Evolutionary conservation across 2,113 vertebrate genomes (phyloP).

Genomic region (Sigmodon hispidus): DNA sequence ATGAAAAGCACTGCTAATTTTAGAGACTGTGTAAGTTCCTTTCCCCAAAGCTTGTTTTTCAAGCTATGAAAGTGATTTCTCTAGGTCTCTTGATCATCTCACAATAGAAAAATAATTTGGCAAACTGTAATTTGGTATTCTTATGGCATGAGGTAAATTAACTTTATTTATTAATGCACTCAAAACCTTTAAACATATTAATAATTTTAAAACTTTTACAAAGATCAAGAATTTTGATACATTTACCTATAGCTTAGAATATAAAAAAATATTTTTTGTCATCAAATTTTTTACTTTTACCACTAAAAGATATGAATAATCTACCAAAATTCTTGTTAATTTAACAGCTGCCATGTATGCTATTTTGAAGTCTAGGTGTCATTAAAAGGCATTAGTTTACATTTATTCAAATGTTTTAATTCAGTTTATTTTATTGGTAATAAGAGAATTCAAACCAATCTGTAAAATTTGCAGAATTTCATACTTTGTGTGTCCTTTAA

Average conservation of each 20-base stretch:
- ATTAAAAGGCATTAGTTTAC: not conserved
- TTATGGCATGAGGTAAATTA: not conserved
- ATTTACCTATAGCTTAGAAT: not conserved
- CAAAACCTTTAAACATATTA: not conserved
- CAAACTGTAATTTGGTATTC: not conserved
- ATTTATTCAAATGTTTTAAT: not conserved
- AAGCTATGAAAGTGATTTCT: not conserved
- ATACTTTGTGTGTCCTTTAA: not conserved
- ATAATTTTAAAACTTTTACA: not conserved
- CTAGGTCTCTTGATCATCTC: not conserved
- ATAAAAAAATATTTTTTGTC: not conserved
- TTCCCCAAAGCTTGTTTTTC: not conserved
- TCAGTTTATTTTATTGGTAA: not conserved
- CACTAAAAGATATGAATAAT: not conserved
- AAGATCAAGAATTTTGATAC: not conserved
- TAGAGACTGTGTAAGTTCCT: not conserved
- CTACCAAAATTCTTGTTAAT: slow-evolving; percentile 13
- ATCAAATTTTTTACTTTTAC: not conserved
- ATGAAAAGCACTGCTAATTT: not conserved
- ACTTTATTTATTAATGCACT: not conserved
- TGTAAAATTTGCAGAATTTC: not conserved
- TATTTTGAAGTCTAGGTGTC: slow-evolving; percentile 1
- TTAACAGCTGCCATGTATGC: not conserved
- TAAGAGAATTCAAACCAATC: slow-evolving; percentile 14
- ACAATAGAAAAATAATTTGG: not conserved